Conservation (phyloP, 1,140 invertebrate genomes). For the Drosophila truncata region DNA sequence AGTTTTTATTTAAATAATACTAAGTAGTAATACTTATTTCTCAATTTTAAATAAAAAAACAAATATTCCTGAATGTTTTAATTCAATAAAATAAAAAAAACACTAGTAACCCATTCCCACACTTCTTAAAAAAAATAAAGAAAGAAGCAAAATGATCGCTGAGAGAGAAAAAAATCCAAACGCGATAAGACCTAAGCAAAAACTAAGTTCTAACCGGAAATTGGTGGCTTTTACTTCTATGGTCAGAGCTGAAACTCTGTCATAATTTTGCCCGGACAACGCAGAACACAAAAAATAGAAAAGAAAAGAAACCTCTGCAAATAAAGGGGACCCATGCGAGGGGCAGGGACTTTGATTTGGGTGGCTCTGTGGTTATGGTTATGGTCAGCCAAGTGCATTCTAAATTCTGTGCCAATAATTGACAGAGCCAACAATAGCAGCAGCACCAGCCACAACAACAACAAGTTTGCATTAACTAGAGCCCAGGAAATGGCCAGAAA, state of each 20-base stretch:
- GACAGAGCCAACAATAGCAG: conserved; percentile 65
- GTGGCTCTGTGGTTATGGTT: conserved; percentile 73
- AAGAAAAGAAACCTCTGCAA: conserved; percentile 7
- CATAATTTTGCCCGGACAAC: conserved; percentile 61
- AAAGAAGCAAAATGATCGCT: neutral
- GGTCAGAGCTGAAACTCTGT: conserved; percentile 45
- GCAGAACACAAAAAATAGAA: conserved; percentile 17
- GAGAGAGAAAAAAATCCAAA: conserved; percentile 23
- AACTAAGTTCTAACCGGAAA: conserved; percentile 58
- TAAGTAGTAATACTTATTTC: neutral
- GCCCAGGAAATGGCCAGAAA: conserved; percentile 50
- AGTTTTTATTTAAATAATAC: neutral
- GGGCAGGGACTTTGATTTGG: conserved; percentile 62
- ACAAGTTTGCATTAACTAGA: conserved; percentile 40
- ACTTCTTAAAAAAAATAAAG: conserved; percentile 7
- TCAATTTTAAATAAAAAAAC: too few species aligned
- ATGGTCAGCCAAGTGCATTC: conserved; percentile 64
- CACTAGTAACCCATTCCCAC: conserved; percentile 29
- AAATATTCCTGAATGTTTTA: too few species aligned
- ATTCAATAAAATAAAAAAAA: conserved; percentile 6
- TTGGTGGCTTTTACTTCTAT: conserved; percentile 68
- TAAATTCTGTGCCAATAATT: conserved; percentile 78
- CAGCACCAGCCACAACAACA: conserved; percentile 11
- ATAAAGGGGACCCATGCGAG: conserved; percentile 1
- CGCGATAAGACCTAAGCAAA: conserved; percentile 32